Evolutionary conservation across 2,888 invertebrate species (phyloP).

Genomic region (Torymus tubicola): DNA sequence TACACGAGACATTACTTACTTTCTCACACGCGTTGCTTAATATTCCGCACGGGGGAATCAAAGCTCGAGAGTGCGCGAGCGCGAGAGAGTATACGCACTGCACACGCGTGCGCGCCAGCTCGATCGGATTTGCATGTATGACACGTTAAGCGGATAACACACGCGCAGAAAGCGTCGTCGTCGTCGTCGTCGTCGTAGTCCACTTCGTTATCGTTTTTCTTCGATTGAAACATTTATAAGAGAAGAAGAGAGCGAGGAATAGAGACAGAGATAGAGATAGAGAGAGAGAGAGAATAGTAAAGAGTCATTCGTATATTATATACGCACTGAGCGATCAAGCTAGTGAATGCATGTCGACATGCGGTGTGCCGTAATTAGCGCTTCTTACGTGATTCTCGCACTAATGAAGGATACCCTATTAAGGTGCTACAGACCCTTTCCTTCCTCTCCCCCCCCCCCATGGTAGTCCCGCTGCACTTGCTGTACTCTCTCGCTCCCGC

Average conservation of each 20-base stretch:
- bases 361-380: conserved; percentile 65
- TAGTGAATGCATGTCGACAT: conserved; percentile 3
- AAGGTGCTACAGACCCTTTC: conserved; percentile 9
- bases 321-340: too few species aligned
- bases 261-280: not conserved
- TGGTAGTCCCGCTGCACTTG: conserved; percentile 53
- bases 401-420: conserved; percentile 68
- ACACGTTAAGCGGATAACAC: not conserved
- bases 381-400: conserved; percentile 64
- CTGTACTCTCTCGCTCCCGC: conserved; percentile 27
- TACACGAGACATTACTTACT: not conserved
- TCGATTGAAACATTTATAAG: conserved; percentile 56
- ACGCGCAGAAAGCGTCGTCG: too few species aligned
- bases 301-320: not conserved
- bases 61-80: not conserved
- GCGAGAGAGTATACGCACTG: too few species aligned
- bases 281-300: conserved; percentile 5
- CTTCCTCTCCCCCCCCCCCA: conserved; percentile 6
- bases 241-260: conserved; percentile 3
- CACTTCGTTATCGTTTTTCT: conserved; percentile 55
- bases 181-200: not conserved
- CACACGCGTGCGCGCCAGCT: not conserved
- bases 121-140: conserved; percentile 33
- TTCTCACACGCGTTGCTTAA: conserved; percentile 34
- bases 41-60: conserved; percentile 34